These are phyloP conservation scores for Theonella swinhoei DNA, from an alignment of 37 sponge, comb jelly and placozoan genomes.

Conservation along the genomic window DNA sequence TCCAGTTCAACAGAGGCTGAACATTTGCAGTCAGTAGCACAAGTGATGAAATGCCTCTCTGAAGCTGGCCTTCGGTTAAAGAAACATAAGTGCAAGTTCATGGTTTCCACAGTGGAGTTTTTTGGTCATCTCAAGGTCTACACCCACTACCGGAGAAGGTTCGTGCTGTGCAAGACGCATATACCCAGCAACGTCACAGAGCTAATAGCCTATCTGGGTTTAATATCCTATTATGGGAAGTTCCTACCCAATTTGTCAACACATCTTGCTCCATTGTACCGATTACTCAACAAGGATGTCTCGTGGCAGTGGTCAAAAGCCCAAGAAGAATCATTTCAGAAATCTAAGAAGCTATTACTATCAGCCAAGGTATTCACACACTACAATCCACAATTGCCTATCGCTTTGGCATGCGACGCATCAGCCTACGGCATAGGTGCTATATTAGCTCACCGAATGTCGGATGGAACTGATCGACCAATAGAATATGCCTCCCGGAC, in stretches of 20 bases:
- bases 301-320: conserved; percentile 34
- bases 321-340: not conserved
- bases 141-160: too few relatives aligned
- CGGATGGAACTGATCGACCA: conserved; percentile 6
- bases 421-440: too few relatives aligned
- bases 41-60: conserved; percentile 22
- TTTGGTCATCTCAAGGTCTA: too few relatives aligned
- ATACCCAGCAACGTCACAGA: too few relatives aligned
- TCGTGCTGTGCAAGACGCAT: not conserved
- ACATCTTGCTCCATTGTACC: conserved; percentile 6
- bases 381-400: conserved; percentile 18
- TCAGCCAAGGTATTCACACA: conserved; percentile 10
- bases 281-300: not conserved
- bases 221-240: conserved; percentile 32
- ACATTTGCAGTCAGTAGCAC: not conserved
- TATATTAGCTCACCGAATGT: not conserved
- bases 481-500: conserved; percentile 20
- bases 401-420: too few relatives aligned
- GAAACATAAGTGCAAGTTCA: too few relatives aligned
- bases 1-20: conserved; percentile 39
- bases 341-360: not conserved
- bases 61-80: conserved; percentile 10
- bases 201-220: conserved; percentile 17
- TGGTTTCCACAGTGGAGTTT: too few relatives aligned
- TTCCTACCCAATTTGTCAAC: conserved; percentile 28